Evolutionary conservation across 2,797 vertebrate genomes (phyloP), one percentile per base, ranked within the genome.

Genomic region (Aerospiza tachiro): DNA sequence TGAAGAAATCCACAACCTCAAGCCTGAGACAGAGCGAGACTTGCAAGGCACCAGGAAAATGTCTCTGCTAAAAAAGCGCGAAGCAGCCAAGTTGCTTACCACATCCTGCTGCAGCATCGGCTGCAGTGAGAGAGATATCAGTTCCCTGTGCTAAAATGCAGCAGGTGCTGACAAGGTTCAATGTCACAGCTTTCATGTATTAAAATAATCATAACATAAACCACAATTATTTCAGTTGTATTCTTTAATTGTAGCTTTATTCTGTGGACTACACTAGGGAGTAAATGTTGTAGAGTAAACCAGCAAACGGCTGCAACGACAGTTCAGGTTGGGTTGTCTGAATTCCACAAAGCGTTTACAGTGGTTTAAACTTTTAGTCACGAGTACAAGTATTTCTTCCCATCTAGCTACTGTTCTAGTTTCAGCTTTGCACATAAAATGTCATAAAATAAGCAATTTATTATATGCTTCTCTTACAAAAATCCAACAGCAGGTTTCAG

Each of bases 81-180:
- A 91, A 49, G 93, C 62, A 11, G 53, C 89, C 73, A 49, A 26
- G 23, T 29, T 97, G 29, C 89, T 97, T 1, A 50, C 82, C 45
- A 92, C 91, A 26, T 38, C 92, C 83, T 98, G 98, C 97, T 98
- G 98, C 66, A 87, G 17, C 2, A 16, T 70, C 1, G 98, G 98
- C 95, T 98, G 98, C 84, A 98, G 84, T 9, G 89, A 97, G 94
- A 73, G 53, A 6, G 95, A 97, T 13, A 68, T 98, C 89, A 97
- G 94, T 4, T 52, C 96, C 4, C 91, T 98, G 6, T 98, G 98
- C 91, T 98, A 92, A 90, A 31, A 35, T 0, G 4, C 31, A 50
- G 65, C 71, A 16, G 49, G 18, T 35, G 36, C 58, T 6, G 33
- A 10, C 0, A 3, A 31, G 26, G 36, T 15, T 40, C 29, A 3